These are phyloP conservation scores for Drosophila miranda DNA, from an alignment of 1,140 invertebrate species.

Conservation along the genomic window DNA sequence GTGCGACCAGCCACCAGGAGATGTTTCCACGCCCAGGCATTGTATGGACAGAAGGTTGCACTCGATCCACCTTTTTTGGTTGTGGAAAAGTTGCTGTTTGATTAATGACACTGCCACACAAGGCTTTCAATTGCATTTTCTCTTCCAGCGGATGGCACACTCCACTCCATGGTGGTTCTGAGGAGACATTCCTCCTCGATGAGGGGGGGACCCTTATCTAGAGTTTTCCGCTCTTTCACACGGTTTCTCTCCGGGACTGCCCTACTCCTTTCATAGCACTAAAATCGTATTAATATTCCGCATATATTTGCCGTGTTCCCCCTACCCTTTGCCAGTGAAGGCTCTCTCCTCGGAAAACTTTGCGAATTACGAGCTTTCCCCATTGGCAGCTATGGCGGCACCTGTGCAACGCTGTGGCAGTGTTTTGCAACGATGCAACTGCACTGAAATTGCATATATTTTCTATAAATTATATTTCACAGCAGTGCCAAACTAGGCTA, in stretches of 20 bases:
- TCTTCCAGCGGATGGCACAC: constrained; percentile 22
- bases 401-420: not conserved
- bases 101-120: constrained; percentile 49
- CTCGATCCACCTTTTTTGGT: constrained; percentile 44
- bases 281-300: constrained; percentile 44
- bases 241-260: not conserved
- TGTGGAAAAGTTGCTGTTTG: constrained; percentile 55
- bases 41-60: constrained; percentile 3
- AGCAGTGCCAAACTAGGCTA: constrained; percentile 44
- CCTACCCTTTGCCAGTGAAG: not conserved
- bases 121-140: constrained; percentile 48
- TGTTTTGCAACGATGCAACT: constrained; percentile 31
- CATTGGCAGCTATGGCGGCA: constrained; percentile 15
- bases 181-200: not conserved
- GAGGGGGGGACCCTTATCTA: not conserved
- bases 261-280: not conserved
- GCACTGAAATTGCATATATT: constrained; percentile 52
- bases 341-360: constrained; percentile 34
- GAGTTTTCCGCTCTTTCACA: not conserved
- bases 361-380: constrained; percentile 49
- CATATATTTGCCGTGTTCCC: constrained; percentile 37
- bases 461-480: constrained; percentile 60
- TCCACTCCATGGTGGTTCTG: not conserved
- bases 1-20: constrained; percentile 1
- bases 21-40: not conserved